Evolutionary conservation across 2,888 invertebrate species (phyloP), one percentile per base, ranked within the genome.

Genomic region (Ganaspis brasiliensis): DNA sequence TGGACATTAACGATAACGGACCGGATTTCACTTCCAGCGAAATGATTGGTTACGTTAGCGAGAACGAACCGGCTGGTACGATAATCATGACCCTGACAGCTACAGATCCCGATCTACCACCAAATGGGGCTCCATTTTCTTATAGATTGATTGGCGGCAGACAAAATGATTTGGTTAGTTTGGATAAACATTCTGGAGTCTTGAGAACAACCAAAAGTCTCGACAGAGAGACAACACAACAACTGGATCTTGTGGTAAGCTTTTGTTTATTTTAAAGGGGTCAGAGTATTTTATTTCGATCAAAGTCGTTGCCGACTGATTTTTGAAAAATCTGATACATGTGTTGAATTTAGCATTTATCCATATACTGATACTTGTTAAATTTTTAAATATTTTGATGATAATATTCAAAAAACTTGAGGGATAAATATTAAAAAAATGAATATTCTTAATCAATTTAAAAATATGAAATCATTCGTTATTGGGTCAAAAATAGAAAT

Each of bases 1-100:
- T 94, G 9, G 98, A 98, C 90, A 94, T 98, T n/a, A 98, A 98
- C 89, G 98, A 98, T 88, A 98, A 98, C 89, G 97, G 97, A 0
- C 98, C 98, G 0, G 92, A 95, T 45, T 97, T 98, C 87, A 95
- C 96, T 81, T 93, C 95, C 0, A 92, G 93, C 0, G 94, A 94
- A 81, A 94, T 96, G 21, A 91, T 95, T 56, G 98, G 97, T 0
- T 95, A 95, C 81, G 95, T 98, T 0, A 94, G 94, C 75, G 98
- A 98, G 92, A 98, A 98, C 88, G 96, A 97, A 90, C 96, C 96
- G 0, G 94, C 96, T 0, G 96, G 95, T 77, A 96, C 97, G 0
- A 95, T 94, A 82, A 95, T 98, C 12, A 95, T 96, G 93, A 96
- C 96, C 0, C 92, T 98, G n/a, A 94, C 95, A 5, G 98, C 98